Conservation (phyloP, 2,113 vertebrate genomes). For the Phycodurus eques region DNA sequence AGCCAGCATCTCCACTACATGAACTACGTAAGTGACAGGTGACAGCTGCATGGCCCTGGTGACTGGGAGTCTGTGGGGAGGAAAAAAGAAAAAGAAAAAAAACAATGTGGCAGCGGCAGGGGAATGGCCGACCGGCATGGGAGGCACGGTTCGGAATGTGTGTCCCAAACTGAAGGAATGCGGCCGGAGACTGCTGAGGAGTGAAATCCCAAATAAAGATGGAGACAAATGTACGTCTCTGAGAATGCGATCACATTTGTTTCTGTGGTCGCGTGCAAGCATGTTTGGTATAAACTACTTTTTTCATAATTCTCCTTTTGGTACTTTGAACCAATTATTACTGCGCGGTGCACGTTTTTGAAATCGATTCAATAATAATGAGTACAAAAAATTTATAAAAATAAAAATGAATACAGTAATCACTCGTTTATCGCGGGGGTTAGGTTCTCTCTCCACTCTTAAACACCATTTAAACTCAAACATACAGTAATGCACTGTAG, state of each 20-base stretch:
- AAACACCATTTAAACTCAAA: too few relatives aligned
- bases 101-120: constrained; percentile 61
- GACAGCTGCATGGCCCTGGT: constrained; percentile 71
- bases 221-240: constrained; percentile 17
- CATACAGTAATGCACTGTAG: too few relatives aligned
- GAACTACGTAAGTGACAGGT: constrained; percentile 66
- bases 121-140: constrained; percentile 46
- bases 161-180: constrained; percentile 27
- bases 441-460: too few relatives aligned
- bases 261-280: not conserved
- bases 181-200: constrained; percentile 5
- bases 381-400: too few relatives aligned
- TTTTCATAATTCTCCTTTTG: not conserved
- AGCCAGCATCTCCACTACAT: constrained; percentile 42
- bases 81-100: constrained; percentile 24
- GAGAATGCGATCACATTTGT: not conserved
- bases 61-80: constrained; percentile 56
- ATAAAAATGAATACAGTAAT: too few relatives aligned
- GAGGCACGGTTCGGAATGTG: constrained; percentile 44
- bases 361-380: too few relatives aligned
- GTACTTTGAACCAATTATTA: too few relatives aligned
- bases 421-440: too few relatives aligned
- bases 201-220: constrained; percentile 18
- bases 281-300: not conserved
- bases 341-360: too few relatives aligned